Evolutionary conservation across 1,140 invertebrate species (phyloP), one percentile per base, ranked within the genome.

Genomic region (Atta texana): DNA sequence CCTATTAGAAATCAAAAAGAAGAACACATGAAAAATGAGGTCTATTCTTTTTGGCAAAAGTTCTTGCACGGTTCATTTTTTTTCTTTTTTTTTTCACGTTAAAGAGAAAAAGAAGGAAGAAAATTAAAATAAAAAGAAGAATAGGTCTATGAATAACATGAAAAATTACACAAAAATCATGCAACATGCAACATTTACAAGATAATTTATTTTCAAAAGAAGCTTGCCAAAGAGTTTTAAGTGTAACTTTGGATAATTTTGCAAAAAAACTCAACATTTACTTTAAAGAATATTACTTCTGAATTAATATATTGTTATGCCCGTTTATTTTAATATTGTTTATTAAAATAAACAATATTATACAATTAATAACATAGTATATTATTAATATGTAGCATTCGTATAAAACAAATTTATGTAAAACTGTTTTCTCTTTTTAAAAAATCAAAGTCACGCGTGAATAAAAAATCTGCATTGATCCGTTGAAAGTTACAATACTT

Each of bases 1-100:
- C 44, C 61, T 53, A 85, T 76, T 89, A 85, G 77, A 55, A 16
- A 44, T 64, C 55, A 53, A 34, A 84, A 82, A 57, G n/a, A 82
- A 24, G n/a, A 71, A 63, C 16, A 49, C n/a, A 18, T 59, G 55
- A 59, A 75, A 55, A 18, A 34, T 34, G 31, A 34, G 31, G 0
- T 34, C 0, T 34, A 34, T 34, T 34, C 5, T 34, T 34, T 34
- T 34, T 34, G 31, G 31, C 5, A 34, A 34, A 34, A 34, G 5
- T 34, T 34, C 31, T 34, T 6, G 31, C 31, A 34, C 31, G 31
- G 0, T 31, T 31, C 4, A 31, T 31, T 3, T 31, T 31, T 31
- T 31, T 3, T 31, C 31, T 31, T 4, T 4, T 31, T 31, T 31
- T 31, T 31, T 31, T 31, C 31, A 31, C 31, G 31, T 34, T 34